Evolutionary conservation across 1,140 invertebrate genomes (phyloP), one percentile per base, ranked within the genome.

Genomic region (Bombus waltoni): DNA sequence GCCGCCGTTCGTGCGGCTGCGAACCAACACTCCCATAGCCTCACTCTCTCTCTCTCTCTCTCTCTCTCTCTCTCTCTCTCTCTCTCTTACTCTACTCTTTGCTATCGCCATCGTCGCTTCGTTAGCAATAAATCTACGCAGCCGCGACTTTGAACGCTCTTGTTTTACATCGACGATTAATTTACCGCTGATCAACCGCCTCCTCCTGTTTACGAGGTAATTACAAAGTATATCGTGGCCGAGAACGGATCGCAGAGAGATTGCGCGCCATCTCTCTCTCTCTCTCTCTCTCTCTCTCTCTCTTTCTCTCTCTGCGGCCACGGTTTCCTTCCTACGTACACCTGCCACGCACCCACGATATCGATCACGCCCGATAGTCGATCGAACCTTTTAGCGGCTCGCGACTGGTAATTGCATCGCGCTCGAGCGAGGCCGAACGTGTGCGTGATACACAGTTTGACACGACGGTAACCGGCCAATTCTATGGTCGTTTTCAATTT

Each of bases 81-180:
- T 44, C 35, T 42, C 25, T 18, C 40, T 73, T n/a, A 3, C 28
- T 11, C 28, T 8, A n/a, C 32, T 32, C 32, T 25, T 15, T 1
- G n/a, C 47, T 53, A 22, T 53, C 47, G 28, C 35, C 32, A 3
- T 59, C 25, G 32, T 76, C 53, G n/a, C 42, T 74, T 83, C 72
- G 59, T 53, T 28, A 6, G 40, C 57, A 10, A 65, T 38, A 57
- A 75, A 83, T 65, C 71, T 40, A 25, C 70, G 40, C 57, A 35
- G 57, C 38, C 40, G 53, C n/a, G 32, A 82, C 57, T 83, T 66
- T 76, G n/a, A 76, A n/a, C 72, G 42, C 53, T 53, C 72, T 47
- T 28, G 42, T 76, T 53, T 66, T 44, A n/a, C 42, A 71, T 40
- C 42, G 40, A n/a, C n/a, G 22, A 83, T 75, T 65, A 68, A 76